Conservation (phyloP, 2,888 invertebrate genomes). For the Tenthredo mesomela region DNA sequence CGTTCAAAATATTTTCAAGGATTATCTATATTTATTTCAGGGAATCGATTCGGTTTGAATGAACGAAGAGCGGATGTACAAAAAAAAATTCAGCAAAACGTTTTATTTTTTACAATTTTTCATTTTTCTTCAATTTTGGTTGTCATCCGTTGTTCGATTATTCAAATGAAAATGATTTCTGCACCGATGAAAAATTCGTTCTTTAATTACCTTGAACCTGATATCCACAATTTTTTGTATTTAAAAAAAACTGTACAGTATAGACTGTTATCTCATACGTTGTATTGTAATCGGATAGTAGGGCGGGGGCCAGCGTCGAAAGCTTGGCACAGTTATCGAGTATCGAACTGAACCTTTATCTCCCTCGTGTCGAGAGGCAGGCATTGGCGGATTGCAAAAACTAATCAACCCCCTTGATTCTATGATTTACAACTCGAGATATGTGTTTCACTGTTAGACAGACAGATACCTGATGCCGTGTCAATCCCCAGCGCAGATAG, state of each 20-base stretch:
- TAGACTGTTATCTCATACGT: background rate
- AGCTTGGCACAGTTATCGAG: constrained; percentile 27
- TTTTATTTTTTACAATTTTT: too few relatives aligned
- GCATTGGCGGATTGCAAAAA: background rate
- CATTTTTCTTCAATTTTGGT: too few relatives aligned
- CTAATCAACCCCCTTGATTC: constrained; percentile 35
- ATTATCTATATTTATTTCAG: too few relatives aligned
- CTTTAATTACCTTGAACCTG: too few relatives aligned
- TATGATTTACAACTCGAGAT: constrained; percentile 26
- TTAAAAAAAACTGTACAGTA: background rate
- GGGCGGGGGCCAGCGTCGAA: background rate
- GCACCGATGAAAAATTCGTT: too few relatives aligned
- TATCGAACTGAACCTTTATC: constrained; percentile 12
- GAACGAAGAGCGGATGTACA: too few relatives aligned
- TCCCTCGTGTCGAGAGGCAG: background rate
- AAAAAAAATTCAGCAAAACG: too few relatives aligned
- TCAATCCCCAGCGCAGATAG: background rate
- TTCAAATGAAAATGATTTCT: too few relatives aligned
- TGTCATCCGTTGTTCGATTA: too few relatives aligned
- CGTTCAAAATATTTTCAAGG: too few relatives aligned
- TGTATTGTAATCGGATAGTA: background rate
- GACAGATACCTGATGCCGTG: constrained; percentile 10
- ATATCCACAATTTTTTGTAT: background rate
- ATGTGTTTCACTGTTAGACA: background rate
- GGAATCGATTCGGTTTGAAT: too few relatives aligned